These are phyloP conservation scores for Ametastegia equiseti DNA, from an alignment of 2,888 invertebrate species.

Conservation along the genomic window DNA sequence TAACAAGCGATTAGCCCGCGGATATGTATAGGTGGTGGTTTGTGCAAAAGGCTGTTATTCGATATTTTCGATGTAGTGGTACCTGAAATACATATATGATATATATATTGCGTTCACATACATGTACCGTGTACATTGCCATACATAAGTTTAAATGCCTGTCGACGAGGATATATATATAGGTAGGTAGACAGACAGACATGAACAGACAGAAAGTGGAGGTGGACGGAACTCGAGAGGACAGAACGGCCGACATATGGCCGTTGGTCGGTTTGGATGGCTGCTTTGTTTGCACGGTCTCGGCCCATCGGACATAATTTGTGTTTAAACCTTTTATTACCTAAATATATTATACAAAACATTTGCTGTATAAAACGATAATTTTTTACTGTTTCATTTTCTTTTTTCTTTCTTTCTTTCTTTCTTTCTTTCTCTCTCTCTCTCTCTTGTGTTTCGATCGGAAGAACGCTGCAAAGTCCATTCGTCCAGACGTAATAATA, in stretches of 20 bases:
- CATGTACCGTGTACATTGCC: neutral
- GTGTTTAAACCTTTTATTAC: conserved; percentile 49
- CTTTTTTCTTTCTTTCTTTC: neutral
- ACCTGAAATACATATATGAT: neutral
- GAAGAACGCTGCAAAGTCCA: conserved; percentile 18
- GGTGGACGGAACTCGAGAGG: conserved; percentile 50
- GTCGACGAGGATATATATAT: neutral
- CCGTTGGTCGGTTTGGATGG: conserved; percentile 30
- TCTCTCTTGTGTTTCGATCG: conserved; percentile 3
- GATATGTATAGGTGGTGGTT: conserved; percentile 9
- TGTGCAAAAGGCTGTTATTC: neutral
- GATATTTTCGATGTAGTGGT: neutral
- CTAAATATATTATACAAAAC: conserved; percentile 50
- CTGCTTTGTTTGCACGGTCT: conserved; percentile 53
- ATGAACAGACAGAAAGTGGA: conserved; percentile 43
- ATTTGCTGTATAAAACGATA: conserved; percentile 52
- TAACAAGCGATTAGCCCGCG: conserved; percentile 35
- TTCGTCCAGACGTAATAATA: neutral
- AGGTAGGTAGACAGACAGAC: conserved; percentile 19
- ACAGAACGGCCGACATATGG: conserved; percentile 47
- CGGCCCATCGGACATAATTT: conserved; percentile 51
- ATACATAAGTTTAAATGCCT: conserved; percentile 14
- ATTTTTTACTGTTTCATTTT: neutral
- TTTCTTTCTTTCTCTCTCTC: neutral
- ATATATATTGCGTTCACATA: neutral